These are phyloP conservation scores for Lutjanus erythropterus DNA, from an alignment of 2,113 vertebrate species.

Conservation along the genomic window DNA sequence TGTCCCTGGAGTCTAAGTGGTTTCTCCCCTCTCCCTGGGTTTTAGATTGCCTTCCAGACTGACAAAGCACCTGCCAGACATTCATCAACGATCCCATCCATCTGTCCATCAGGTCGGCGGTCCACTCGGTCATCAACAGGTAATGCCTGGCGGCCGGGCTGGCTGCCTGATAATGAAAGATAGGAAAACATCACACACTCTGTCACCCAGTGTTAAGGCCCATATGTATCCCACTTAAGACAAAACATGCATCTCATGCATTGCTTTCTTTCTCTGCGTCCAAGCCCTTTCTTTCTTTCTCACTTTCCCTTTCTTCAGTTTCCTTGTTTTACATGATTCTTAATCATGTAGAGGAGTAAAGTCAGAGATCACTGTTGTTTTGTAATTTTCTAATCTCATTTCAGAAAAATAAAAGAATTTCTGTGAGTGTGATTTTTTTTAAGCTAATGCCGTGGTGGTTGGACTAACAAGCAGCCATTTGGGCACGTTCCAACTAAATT, in stretches of 20 bases:
- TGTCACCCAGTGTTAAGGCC: conserved; percentile 83
- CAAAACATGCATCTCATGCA: conserved; percentile 75
- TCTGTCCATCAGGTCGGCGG: conserved; percentile 86
- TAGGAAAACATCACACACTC: conserved; percentile 86
- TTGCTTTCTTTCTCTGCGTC: conserved; percentile 42
- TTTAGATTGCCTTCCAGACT: conserved; percentile 87
- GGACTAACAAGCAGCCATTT: conserved; percentile 72
- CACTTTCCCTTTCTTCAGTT: neutral
- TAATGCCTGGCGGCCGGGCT: conserved; percentile 81
- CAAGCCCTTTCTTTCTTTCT: conserved; percentile 12
- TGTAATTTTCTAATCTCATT: conserved; percentile 56
- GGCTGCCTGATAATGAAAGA: conserved; percentile 85
- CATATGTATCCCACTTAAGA: conserved; percentile 82
- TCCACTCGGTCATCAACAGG: conserved; percentile 85
- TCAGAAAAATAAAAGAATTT: conserved; percentile 43
- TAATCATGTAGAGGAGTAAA: conserved; percentile 47
- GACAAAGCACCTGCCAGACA: conserved; percentile 89
- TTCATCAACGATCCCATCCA: conserved; percentile 87
- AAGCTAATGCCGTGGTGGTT: conserved; percentile 20
- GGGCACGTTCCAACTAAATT: conserved; percentile 74
- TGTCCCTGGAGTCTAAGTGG: conserved; percentile 81
- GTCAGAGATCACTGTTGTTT: conserved; percentile 58
- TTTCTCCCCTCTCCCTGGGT: conserved; percentile 78
- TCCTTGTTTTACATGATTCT: conserved; percentile 52
- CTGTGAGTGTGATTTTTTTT: conserved; percentile 16